Evolutionary conservation across 30 jellyfish, hydroid and myxozoan species (phyloP).

Genomic region (Catostylus mosaicus): DNA sequence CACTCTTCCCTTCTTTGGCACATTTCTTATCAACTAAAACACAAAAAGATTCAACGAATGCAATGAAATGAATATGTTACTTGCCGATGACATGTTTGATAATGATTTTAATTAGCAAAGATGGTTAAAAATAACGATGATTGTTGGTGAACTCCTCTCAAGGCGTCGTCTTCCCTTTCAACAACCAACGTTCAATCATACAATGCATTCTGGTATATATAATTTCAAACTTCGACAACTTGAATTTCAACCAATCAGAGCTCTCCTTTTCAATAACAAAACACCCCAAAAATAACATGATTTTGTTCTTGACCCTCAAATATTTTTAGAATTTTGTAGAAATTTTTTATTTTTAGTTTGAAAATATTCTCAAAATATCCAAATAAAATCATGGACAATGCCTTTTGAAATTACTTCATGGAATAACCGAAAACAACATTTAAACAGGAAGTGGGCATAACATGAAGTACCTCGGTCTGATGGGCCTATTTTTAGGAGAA

Average conservation of each 20-base stretch:
- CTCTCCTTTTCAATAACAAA: background rate
- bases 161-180: slow-evolving; percentile 31
- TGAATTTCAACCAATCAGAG: slow-evolving; percentile 6
- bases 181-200: background rate
- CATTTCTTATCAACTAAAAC: background rate
- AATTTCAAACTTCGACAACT: slow-evolving; percentile 8
- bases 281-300: too few species aligned
- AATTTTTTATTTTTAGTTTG: too few species aligned
- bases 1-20: background rate
- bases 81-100: slow-evolving; percentile 29
- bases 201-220: slow-evolving; percentile 24
- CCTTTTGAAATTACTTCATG: background rate
- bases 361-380: too few species aligned
- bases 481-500: background rate
- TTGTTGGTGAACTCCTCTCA: background rate
- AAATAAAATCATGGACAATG: too few species aligned
- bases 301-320: too few species aligned
- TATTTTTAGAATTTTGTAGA: too few species aligned
- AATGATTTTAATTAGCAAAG: too few species aligned
- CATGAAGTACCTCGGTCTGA: slow-evolving; percentile 16
- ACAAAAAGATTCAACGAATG: background rate
- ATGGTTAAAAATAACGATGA: too few species aligned
- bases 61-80: background rate
- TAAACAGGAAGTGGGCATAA: background rate
- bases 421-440: background rate